Evolutionary conservation across 2,888 invertebrate species (phyloP), one percentile per base, ranked within the genome.

Genomic region (Eupsilia transversa): DNA sequence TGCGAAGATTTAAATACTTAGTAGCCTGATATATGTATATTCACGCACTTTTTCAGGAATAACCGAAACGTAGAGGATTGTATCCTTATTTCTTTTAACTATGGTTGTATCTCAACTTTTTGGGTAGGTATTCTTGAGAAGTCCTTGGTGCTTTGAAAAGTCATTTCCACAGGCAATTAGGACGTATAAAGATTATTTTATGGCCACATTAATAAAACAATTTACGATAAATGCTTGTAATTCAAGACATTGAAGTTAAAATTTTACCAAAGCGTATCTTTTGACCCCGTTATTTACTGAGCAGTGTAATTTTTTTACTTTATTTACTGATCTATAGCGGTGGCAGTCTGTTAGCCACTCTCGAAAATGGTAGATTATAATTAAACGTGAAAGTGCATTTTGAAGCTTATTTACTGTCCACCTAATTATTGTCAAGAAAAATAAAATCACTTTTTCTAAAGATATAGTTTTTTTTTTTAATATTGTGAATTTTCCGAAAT

Each of bases 271-370:
- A 89, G 85, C 90, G 88, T 90, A 82, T 91, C 88, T 85, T 88
- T 86, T 91, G 89, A 88, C 90, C 91, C 82, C 86, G 85, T 86
- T 89, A 88, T 82, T 91, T 87, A 85, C 80, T 82, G 84, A 87
- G 77, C 79, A 83, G 84, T 83, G 79, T 84, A 79, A 73, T 80
- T 84, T 81, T 89, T 88, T 89, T 87, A 72, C 41, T 85, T 88
- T 85, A 82, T 87, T 81, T 87, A 80, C 75, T 61, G 70, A 83
- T 84, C 79, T 88, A 76, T 80, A 73, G 41, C 78, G 64, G 64
- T 80, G 70, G 49, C 76, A 69, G 68, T 80, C 74, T 76, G 72
- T 72, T 74, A 63, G 54, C 69, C 68, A 69, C 79, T 80, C 77
- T 75, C 63, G 20, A 65, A 83, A 80, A 77, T 64, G 17, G 20